Conservation (phyloP, 2,113 vertebrate genomes). For the Xiphophorus hellerii region DNA sequence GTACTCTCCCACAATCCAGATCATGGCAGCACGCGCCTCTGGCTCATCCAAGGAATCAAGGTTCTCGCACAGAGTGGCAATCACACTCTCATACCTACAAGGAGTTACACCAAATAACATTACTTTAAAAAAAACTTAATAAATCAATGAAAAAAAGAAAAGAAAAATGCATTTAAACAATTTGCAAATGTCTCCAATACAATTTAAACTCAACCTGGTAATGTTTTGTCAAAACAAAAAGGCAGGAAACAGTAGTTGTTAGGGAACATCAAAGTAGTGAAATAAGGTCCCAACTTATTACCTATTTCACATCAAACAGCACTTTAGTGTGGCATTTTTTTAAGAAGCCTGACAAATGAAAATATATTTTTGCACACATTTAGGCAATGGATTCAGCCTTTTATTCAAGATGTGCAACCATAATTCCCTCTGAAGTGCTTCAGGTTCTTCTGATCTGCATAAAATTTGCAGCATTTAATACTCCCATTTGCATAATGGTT, state of each 20-base stretch:
- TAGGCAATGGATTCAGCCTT: background rate
- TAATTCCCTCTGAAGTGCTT: background rate
- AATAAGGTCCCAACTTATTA: background rate
- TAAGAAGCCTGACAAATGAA: slow-evolving; percentile 22
- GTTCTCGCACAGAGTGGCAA: slow-evolving; percentile 96
- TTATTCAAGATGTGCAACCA: background rate
- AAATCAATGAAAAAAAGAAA: background rate
- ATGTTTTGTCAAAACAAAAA: background rate
- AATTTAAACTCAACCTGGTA: background rate
- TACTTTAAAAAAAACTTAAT: background rate
- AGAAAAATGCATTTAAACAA: background rate
- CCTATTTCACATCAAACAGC: slow-evolving; percentile 8
- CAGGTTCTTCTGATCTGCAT: slow-evolving; percentile 21
- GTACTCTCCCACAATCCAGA: slow-evolving; percentile 97
- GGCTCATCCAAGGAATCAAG: slow-evolving; percentile 96
- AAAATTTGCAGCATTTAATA: slow-evolving; percentile 11
- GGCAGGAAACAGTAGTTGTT: background rate
- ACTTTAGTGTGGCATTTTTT: slow-evolving; percentile 1
- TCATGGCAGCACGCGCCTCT: slow-evolving; percentile 95
- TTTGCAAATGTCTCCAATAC: background rate
- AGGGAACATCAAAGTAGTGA: background rate
- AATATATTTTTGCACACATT: slow-evolving; percentile 25
- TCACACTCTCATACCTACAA: slow-evolving; percentile 93
- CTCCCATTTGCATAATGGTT: slow-evolving; percentile 23
- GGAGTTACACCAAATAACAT: slow-evolving; percentile 14